Evolutionary conservation across 2,888 invertebrate species (phyloP).

Genomic region (Silvanus unidentatus): DNA sequence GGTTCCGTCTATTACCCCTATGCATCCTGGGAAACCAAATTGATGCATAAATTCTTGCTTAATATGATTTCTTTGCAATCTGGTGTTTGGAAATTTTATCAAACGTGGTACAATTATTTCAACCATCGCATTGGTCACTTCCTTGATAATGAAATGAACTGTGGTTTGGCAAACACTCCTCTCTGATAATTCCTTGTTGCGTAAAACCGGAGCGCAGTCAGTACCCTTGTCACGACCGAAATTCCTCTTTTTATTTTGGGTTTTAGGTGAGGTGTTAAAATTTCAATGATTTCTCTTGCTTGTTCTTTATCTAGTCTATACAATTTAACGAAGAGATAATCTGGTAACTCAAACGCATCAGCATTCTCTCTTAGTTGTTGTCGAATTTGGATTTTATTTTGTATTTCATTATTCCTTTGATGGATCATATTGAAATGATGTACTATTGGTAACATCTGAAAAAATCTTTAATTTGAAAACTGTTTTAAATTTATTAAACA

Average conservation of each 20-base stretch:
- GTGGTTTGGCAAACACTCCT: neutral
- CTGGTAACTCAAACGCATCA: neutral
- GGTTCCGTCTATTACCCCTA: conserved; percentile 12
- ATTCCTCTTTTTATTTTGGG: neutral
- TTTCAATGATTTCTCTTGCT: neutral
- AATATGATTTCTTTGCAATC: neutral
- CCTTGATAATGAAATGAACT: neutral
- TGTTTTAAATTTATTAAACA: too few species aligned
- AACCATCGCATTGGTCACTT: neutral
- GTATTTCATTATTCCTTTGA: too few species aligned
- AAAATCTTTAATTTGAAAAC: too few species aligned
- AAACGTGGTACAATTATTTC: neutral
- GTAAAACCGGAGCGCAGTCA: neutral
- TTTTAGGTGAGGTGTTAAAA: neutral
- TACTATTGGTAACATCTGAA: too few species aligned
- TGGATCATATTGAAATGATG: too few species aligned
- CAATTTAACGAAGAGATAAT: neutral
- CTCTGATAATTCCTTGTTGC: neutral
- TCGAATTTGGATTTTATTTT: too few species aligned
- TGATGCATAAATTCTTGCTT: neutral
- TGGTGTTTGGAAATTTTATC: neutral
- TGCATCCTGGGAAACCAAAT: conserved; percentile 9
- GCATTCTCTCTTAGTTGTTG: too few species aligned
- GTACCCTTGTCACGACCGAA: neutral
- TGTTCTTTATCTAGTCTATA: neutral